Percentiles rank a stretch among this genome's conserved stretches.
These are phyloP conservation scores for Tromatobia lineatoria DNA, from an alignment of 2,888 invertebrate genomes.

Conservation along the genomic window DNA sequence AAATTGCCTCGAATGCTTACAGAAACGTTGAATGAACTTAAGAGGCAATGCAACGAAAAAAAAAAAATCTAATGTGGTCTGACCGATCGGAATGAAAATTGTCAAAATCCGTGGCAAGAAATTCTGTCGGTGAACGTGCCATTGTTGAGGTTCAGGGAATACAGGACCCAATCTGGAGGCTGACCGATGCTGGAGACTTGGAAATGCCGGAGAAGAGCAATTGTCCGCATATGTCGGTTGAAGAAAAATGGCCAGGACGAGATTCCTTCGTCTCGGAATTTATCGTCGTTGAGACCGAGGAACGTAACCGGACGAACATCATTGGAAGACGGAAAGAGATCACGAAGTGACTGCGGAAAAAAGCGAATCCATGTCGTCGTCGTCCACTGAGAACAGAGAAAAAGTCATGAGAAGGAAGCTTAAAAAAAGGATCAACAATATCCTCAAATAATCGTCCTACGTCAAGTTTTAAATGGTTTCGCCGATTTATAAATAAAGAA, in stretches of 20 bases:
- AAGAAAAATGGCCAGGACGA: slow-evolving; percentile 67
- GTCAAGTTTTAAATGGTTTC: slow-evolving; percentile 66
- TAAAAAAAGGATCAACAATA: slow-evolving; percentile 70
- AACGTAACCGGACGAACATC: slow-evolving; percentile 42
- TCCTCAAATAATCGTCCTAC: slow-evolving; percentile 38
- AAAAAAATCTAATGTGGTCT: neutral
- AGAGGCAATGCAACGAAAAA: neutral
- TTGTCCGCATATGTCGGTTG: slow-evolving; percentile 68
- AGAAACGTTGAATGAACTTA: neutral
- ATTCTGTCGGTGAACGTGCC: slow-evolving; percentile 1
- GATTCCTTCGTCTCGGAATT: slow-evolving; percentile 66
- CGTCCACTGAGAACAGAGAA: slow-evolving; percentile 49
- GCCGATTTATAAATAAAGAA: slow-evolving; percentile 57
- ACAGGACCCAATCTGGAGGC: neutral
- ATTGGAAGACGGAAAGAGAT: slow-evolving; percentile 61
- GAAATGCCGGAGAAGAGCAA: slow-evolving; percentile 57
- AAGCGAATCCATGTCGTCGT: slow-evolving; percentile 44
- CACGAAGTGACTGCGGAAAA: slow-evolving; percentile 31
- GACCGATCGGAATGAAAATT: slow-evolving; percentile 7
- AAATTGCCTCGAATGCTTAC: too few species aligned
- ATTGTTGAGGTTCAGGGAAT: slow-evolving; percentile 4
- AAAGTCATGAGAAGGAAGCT: slow-evolving; percentile 74
- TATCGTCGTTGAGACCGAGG: slow-evolving; percentile 46
- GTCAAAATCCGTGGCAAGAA: neutral
- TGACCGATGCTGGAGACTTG: slow-evolving; percentile 39